phyloP scores from a whole-genome alignment of 2,888 invertebrate species.

The Drosophila macrospina region DNA sequence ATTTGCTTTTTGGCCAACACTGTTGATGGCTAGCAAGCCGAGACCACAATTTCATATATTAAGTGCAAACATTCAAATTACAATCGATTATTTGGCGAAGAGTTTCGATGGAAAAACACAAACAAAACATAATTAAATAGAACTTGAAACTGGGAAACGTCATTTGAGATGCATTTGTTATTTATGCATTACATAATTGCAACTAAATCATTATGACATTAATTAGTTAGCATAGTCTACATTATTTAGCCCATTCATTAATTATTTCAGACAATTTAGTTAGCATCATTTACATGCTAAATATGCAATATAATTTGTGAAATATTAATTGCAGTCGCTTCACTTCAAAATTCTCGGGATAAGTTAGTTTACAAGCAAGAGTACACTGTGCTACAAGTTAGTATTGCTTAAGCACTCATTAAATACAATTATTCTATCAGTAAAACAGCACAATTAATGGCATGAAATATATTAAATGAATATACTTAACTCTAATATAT shows the following conservation, averaged over 20 bases:
- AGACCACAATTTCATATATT: constrained; percentile 1
- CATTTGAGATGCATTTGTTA: background rate
- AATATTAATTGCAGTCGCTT: background rate
- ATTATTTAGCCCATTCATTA: background rate
- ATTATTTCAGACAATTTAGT: constrained; percentile 12
- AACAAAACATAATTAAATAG: background rate
- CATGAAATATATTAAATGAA: too few relatives aligned
- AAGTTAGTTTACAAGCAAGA: too few relatives aligned
- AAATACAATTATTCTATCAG: too few relatives aligned
- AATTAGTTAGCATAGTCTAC: constrained; percentile 2
- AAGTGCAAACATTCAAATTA: background rate
- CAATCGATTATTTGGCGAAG: background rate
- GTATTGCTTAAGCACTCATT: too few relatives aligned
- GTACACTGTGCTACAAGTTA: background rate
- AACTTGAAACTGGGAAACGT: background rate
- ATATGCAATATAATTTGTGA: background rate
- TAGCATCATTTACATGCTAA: constrained; percentile 2
- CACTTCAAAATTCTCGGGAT: background rate
- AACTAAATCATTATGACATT: background rate
- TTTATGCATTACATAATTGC: background rate
- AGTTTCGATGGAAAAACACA: too few relatives aligned
- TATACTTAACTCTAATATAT: too few relatives aligned
- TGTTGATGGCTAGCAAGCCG: background rate
- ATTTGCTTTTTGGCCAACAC: constrained; percentile 9
- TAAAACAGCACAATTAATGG: too few relatives aligned